A percentile compares a stretch with the other conserved stretches of the same genome.
Conservation (phyloP, 2,797 vertebrate species). For the Pseudopleuronectes americanus region DNA sequence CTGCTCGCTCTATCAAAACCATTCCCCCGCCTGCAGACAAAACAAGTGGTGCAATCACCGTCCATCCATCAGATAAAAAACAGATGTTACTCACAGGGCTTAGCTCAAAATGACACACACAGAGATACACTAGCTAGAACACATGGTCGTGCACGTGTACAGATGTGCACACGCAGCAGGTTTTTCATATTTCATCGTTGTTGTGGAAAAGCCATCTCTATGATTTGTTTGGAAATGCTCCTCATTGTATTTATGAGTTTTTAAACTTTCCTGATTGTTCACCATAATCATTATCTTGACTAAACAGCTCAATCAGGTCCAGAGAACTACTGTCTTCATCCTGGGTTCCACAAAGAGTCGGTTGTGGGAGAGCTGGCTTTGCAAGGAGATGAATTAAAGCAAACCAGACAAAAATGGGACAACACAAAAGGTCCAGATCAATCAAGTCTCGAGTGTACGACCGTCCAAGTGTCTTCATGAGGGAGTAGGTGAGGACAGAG, state of each 20-base stretch:
- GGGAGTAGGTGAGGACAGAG: constrained; percentile 19
- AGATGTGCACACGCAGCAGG: neutral
- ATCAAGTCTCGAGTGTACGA: constrained; percentile 28
- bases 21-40: constrained; percentile 72
- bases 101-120: constrained; percentile 48
- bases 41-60: constrained; percentile 76
- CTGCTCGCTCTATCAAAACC: constrained; percentile 74
- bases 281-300: constrained; percentile 47
- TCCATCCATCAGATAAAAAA: constrained; percentile 76
- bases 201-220: constrained; percentile 43
- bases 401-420: constrained; percentile 51
- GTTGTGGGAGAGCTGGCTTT: constrained; percentile 48
- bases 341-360: constrained; percentile 35
- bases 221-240: constrained; percentile 57
- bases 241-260: constrained; percentile 50
- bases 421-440: constrained; percentile 52
- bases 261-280: constrained; percentile 65
- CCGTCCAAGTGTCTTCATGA: constrained; percentile 43
- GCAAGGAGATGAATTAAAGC: constrained; percentile 55
- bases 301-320: constrained; percentile 46
- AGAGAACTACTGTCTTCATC: constrained; percentile 53
- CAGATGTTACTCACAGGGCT: constrained; percentile 62
- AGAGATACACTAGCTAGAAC: constrained; percentile 19
- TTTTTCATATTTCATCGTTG: constrained; percentile 52
- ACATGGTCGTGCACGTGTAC: neutral